These are phyloP conservation scores for Corbicula japonica DNA, from an alignment of 2,888 invertebrate species.

Conservation along the genomic window DNA sequence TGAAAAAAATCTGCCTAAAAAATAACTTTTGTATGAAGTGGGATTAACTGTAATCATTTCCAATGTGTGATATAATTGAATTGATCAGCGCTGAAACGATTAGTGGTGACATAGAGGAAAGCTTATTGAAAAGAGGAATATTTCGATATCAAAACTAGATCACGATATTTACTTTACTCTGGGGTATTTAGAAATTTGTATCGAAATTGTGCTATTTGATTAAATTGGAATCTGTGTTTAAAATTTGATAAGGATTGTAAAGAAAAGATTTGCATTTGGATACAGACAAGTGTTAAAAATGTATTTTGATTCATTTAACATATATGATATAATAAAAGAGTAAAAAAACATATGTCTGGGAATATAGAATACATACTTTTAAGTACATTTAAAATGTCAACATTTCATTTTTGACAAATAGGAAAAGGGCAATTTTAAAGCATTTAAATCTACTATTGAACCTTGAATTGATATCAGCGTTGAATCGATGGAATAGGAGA, in stretches of 20 bases:
- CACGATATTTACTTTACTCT: slow-evolving; percentile 26
- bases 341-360: too few relatives aligned
- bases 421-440: too few relatives aligned
- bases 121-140: slow-evolving; percentile 27
- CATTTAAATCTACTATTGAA: too few relatives aligned
- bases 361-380: too few relatives aligned
- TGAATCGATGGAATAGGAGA: slow-evolving; percentile 38
- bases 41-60: slow-evolving; percentile 41
- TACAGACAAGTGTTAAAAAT: too few relatives aligned
- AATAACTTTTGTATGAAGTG: slow-evolving; percentile 30
- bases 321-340: too few relatives aligned
- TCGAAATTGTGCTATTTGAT: slow-evolving; percentile 30
- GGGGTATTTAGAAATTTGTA: slow-evolving; percentile 9
- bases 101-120: slow-evolving; percentile 17
- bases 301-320: too few relatives aligned
- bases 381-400: too few relatives aligned
- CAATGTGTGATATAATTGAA: slow-evolving; percentile 39
- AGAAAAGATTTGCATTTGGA: too few relatives aligned
- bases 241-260: slow-evolving; percentile 35
- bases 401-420: too few relatives aligned
- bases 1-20: slow-evolving; percentile 33
- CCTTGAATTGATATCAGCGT: slow-evolving; percentile 30
- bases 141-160: slow-evolving; percentile 35
- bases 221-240: slow-evolving; percentile 34
- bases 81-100: slow-evolving; percentile 36